Conservation (phyloP, 1,140 invertebrate genomes). For the Drosophila tristis region DNA sequence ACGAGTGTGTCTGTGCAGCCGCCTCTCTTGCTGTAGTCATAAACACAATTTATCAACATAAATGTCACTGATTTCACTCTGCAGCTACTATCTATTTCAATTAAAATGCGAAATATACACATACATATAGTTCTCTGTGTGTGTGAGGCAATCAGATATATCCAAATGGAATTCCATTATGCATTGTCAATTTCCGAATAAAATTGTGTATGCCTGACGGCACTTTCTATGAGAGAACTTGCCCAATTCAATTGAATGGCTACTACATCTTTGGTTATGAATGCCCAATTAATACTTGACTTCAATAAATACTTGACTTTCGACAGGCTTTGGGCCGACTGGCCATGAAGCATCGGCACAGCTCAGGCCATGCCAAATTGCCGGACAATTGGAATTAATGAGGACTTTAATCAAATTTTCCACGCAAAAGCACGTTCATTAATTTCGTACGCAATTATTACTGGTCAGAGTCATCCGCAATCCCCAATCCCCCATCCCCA, state of each 20-base stretch:
- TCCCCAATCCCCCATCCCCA: not conserved
- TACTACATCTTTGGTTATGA: constrained; percentile 28
- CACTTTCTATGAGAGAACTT: constrained; percentile 16
- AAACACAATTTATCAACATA: constrained; percentile 59
- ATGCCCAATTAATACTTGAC: constrained; percentile 46
- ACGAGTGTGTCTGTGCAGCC: constrained; percentile 22
- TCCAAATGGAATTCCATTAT: constrained; percentile 45
- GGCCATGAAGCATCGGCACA: not conserved
- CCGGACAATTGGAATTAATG: constrained; percentile 77
- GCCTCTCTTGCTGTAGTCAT: constrained; percentile 16
- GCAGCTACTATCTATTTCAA: constrained; percentile 69
- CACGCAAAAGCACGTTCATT: constrained; percentile 75
- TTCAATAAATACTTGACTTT: constrained; percentile 49
- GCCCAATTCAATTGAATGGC: constrained; percentile 53
- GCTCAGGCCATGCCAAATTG: constrained; percentile 36
- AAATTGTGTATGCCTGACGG: constrained; percentile 8
- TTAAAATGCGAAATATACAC: constrained; percentile 47
- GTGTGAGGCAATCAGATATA: constrained; percentile 30
- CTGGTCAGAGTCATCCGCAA: constrained; percentile 27
- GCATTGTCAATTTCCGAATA: constrained; percentile 36
- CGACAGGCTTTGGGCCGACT: not conserved
- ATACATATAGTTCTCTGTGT: not conserved
- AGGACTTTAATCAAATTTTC: constrained; percentile 78
- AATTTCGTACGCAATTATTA: constrained; percentile 80
- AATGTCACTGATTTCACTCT: constrained; percentile 54